These are phyloP conservation scores for Tapirus terrestris DNA, from an alignment of 2,113 vertebrate genomes.

Conservation along the genomic window DNA sequence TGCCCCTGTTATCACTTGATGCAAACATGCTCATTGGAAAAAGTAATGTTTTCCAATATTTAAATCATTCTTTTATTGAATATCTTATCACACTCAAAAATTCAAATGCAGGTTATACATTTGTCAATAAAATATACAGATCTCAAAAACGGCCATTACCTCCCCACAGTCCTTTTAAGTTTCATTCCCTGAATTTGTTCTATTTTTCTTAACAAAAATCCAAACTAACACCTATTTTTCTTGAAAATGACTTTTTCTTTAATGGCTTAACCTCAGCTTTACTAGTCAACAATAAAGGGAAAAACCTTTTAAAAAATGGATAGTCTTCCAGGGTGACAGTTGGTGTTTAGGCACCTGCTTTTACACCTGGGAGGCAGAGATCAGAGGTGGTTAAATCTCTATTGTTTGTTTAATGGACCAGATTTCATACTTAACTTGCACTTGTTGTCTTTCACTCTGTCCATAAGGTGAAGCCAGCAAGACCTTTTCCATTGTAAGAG, in stretches of 20 bases:
- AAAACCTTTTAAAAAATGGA: slow-evolving; percentile 7
- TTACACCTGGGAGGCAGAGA: slow-evolving; percentile 52
- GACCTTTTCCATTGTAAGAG: background rate
- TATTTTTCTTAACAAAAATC: slow-evolving; percentile 32
- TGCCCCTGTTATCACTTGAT: background rate
- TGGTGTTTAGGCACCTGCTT: slow-evolving; percentile 65
- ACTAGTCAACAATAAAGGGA: background rate
- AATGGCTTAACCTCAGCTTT: background rate
- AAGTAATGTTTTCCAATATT: background rate
- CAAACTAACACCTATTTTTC: background rate
- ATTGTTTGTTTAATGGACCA: slow-evolving; percentile 45
- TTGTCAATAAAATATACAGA: background rate
- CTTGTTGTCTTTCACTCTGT: slow-evolving; percentile 21
- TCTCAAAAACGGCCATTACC: background rate
- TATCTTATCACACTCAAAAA: slow-evolving; percentile 1
- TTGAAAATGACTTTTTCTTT: background rate
- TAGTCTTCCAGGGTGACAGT: slow-evolving; percentile 36
- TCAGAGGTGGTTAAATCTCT: slow-evolving; percentile 8
- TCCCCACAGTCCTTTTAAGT: background rate
- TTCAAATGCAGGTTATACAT: background rate
- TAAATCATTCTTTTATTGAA: background rate
- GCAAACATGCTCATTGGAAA: background rate
- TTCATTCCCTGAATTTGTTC: slow-evolving; percentile 4
- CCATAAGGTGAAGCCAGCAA: background rate
- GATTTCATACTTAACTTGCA: slow-evolving; percentile 58